Base-by-base conservation (phyloP, 2,113 vertebrate genomes). In the Hippocampus guttulatus region DNA sequence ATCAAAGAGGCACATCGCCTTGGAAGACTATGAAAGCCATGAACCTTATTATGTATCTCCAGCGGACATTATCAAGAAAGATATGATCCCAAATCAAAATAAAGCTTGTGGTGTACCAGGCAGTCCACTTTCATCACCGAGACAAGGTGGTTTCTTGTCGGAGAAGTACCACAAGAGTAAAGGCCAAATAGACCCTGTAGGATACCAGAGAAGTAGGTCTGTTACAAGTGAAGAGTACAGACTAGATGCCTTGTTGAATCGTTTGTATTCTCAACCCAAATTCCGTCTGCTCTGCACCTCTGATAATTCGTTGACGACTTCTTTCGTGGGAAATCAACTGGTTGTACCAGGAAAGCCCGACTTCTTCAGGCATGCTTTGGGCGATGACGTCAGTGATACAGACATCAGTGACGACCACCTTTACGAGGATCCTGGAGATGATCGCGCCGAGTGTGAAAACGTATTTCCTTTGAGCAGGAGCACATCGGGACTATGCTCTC, bases 391-490 rank as follows among this genome's bases (percentile, higher is more conserved):
- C 52, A 75, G 76, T 16, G 90, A 91, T 27, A 83, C 79, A 0
- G 88, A 90, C 71, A 69, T 84, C 15, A 85, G 80, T 9, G 84
- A 89, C 15, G 88, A 90, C 12, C 87, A 86, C 47, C 68, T 90
- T 51, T 92, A 91, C 5, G 88, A 91, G n/a, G 88, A 78, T 62
- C 92, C 89, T 8, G 90, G 64, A 25, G 64, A 92, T 43, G 71
- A 68, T 52, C 76, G 58, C 52, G 79, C 18, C 0, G 91, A 93
- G 40, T 73, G 57, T 2, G 93, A 93, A 43, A 84, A 77, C 76
- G 83, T 90, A 75, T 86, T 90, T 47, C 80, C 87, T 52, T 65
- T 73, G 3, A 91, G 94, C 74, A 85, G 73, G 75, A 95, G 89
- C 81, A 86, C 71, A 45, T 60, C 85, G 20, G 88, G 91, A 58